Conservation (phyloP, 2,888 invertebrate genomes). For the Andrena hattorfiana region DNA sequence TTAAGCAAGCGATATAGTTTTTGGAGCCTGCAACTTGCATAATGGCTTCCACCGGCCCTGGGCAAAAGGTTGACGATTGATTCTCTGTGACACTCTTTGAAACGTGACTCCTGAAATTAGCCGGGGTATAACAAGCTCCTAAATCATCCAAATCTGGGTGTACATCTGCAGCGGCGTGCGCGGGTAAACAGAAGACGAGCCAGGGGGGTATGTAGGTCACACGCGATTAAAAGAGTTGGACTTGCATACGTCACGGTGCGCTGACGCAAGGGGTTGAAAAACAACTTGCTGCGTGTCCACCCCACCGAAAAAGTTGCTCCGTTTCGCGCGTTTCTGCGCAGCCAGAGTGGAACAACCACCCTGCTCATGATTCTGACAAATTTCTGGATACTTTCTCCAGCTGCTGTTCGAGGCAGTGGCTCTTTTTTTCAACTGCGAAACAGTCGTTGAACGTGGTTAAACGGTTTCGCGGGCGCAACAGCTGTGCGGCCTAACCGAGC, state of each 20-base stretch:
- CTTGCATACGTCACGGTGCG: slow-evolving; percentile 51
- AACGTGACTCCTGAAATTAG: neutral
- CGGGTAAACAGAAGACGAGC: slow-evolving; percentile 48
- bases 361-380: neutral
- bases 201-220: slow-evolving; percentile 51
- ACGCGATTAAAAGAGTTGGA: slow-evolving; percentile 59
- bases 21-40: too few relatives aligned
- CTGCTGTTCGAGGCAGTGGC: neutral
- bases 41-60: too few relatives aligned
- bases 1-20: too few relatives aligned
- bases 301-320: neutral
- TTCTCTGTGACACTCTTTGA: neutral
- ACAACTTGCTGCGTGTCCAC: slow-evolving; percentile 35
- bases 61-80: neutral
- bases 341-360: neutral
- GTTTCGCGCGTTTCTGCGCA: neutral
- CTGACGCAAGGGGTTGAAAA: slow-evolving; percentile 47
- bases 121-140: neutral
- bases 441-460: slow-evolving; percentile 3
- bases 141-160: slow-evolving; percentile 10
- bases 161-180: slow-evolving; percentile 1
- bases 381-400: neutral
- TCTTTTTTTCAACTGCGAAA: neutral
- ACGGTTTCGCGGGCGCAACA: slow-evolving; percentile 24
- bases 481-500: slow-evolving; percentile 1